Evolutionary conservation across 2,113 vertebrate genomes (phyloP).

Genomic region (Atlantisia rogersi): DNA sequence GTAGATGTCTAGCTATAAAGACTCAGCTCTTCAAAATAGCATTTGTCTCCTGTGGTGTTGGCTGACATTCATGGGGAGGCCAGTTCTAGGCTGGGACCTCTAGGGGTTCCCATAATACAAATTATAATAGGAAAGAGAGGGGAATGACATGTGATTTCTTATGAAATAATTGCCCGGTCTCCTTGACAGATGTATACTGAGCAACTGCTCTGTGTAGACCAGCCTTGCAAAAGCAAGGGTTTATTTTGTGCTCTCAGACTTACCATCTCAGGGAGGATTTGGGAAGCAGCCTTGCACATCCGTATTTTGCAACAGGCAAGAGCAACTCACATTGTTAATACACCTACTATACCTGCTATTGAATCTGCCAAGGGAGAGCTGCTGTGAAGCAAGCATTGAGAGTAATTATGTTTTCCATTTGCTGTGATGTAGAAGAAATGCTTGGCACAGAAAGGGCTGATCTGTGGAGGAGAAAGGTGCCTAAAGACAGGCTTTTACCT

Average conservation of each 20-base stretch:
- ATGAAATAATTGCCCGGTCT: background rate
- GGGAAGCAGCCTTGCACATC: background rate
- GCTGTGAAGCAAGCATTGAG: background rate
- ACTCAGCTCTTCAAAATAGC: background rate
- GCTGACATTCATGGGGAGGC: background rate
- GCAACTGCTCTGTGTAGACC: background rate
- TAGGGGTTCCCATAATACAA: slow-evolving; percentile 51
- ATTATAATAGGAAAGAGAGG: background rate
- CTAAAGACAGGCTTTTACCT: background rate
- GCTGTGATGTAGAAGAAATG: background rate
- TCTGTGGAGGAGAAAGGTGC: background rate
- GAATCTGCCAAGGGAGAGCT: background rate
- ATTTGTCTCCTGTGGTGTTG: background rate
- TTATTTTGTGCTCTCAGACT: background rate
- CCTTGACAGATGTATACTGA: background rate
- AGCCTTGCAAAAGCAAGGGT: background rate
- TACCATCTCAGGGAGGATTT: background rate
- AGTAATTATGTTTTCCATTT: background rate
- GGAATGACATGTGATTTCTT: background rate
- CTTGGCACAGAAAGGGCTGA: background rate
- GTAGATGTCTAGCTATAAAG: background rate
- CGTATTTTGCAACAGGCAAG: background rate
- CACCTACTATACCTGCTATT: background rate
- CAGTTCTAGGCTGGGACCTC: slow-evolving; percentile 9
- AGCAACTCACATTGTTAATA: background rate